A percentile compares a stretch with the other conserved stretches of the same genome.
Evolutionary conservation across 1,140 invertebrate species (phyloP).

Genomic region (Drosophila nannoptera): DNA sequence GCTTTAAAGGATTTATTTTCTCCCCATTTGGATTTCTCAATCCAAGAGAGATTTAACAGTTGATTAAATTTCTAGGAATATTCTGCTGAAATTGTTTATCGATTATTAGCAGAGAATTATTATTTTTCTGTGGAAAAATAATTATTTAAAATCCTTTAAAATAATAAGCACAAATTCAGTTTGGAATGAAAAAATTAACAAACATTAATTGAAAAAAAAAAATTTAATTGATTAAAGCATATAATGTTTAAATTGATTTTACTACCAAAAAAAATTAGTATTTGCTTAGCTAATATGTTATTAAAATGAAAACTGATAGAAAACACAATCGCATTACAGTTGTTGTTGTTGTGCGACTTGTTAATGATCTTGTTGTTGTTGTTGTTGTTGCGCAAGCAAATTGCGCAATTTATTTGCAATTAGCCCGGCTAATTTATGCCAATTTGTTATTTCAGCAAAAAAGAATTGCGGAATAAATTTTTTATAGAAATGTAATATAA

Average conservation of each 20-base stretch:
- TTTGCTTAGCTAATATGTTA: slow-evolving; percentile 29
- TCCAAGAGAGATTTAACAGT: no score
- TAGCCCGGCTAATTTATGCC: slow-evolving; percentile 64
- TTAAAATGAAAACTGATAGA: slow-evolving; percentile 37
- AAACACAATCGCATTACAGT: slow-evolving; percentile 42
- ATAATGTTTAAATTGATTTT: no score
- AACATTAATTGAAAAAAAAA: no score
- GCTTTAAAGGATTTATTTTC: background rate
- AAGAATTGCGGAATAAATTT: slow-evolving; percentile 11
- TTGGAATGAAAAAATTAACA: no score
- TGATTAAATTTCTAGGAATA: background rate
- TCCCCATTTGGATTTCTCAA: background rate
- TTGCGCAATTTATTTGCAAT: slow-evolving; percentile 65
- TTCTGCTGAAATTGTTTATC: no score
- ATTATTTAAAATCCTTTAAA: no score
- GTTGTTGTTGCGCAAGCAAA: slow-evolving; percentile 39
- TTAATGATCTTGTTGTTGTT: background rate
- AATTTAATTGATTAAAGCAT: no score
- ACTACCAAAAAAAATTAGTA: no score
- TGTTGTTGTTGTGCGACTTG: slow-evolving; percentile 17
- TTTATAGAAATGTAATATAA: background rate
- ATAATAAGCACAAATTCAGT: no score
- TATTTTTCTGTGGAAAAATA: no score
- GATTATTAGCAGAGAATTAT: no score
- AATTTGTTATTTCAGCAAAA: slow-evolving; percentile 32